Evolutionary conservation across 2,888 invertebrate genomes (phyloP).

Genomic region (Sinhomidia bicolor): DNA sequence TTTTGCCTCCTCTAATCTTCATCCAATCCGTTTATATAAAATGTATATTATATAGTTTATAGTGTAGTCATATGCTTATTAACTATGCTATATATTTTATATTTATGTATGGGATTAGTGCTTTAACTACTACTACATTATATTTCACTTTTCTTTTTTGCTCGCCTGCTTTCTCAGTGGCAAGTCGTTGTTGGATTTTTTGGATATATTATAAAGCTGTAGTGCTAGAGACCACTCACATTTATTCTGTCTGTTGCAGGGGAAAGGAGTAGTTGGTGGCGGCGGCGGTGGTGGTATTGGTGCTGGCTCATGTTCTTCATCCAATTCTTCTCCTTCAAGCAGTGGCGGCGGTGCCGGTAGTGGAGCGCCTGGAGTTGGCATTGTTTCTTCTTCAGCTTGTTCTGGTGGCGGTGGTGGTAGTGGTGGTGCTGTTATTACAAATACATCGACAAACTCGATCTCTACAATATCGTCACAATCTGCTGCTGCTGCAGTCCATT

Average conservation of each 20-base stretch:
- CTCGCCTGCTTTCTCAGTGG: neutral
- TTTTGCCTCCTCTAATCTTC: conserved; percentile 53
- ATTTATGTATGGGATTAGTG: conserved; percentile 25
- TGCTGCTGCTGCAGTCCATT: conserved; percentile 27
- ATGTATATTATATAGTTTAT: neutral
- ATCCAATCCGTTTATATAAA: conserved; percentile 37
- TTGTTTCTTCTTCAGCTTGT: conserved; percentile 45
- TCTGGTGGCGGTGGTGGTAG: conserved; percentile 25
- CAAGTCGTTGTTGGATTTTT: too few species aligned
- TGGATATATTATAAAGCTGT: neutral
- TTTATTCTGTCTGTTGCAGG: conserved; percentile 74
- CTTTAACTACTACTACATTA: neutral
- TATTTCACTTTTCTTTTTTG: conserved; percentile 42
- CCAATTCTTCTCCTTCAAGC: conserved; percentile 67
- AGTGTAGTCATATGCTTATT: too few species aligned
- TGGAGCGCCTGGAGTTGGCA: neutral
- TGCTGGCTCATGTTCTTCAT: conserved; percentile 55
- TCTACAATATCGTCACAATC: conserved; percentile 2
- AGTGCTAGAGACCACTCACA: conserved; percentile 36
- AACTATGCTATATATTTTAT: neutral
- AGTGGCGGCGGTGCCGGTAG: conserved; percentile 44
- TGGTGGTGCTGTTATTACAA: conserved; percentile 33
- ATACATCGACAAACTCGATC: conserved; percentile 32
- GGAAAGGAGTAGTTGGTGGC: conserved; percentile 76
- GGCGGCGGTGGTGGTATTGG: conserved; percentile 45